Base-by-base conservation (phyloP, 2,797 vertebrate genomes). In the Catamblyrhynchus diadema region DNA sequence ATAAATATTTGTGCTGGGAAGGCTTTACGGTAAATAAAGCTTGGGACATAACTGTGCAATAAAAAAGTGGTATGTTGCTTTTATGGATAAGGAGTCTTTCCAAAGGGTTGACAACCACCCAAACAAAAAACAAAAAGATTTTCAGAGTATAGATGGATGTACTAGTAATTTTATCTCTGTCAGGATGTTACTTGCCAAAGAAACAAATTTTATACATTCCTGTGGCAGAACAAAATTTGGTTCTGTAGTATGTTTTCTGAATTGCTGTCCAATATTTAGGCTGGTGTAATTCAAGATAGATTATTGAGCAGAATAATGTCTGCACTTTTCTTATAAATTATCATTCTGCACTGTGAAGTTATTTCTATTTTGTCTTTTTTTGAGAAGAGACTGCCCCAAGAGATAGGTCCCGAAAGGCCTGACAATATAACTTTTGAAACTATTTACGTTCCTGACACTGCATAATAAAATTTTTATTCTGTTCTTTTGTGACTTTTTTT, bases 401-500 rank as follows among this genome's bases (percentile, higher is more conserved):
- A 71, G 73, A 88, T 33, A 17, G 35, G 42, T 93, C 83, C 47
- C 37, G 2, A 84, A 91, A 77, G 77, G 45, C 73, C 93, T 60
- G 33, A 45, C 28, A 92, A 53, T 88, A 97, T 96, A 80, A 91
- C 89, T 96, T 86, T 62, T 81, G 89, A 95, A 97, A 91, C 67
- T 94, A 91, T 96, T 96, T 96, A 96, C 93, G 93, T 97, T 97
- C 86, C 84, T 97, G 90, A 93, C 78, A 90, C 65, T 53, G 19
- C 50, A 86, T 95, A 93, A 93, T 97, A 93, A 93, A 48, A 92
- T 93, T 97, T 93, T 97, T 95, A 97, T 95, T 96, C 73, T 93
- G 47, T 88, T 97, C 81, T 97, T 97, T 70, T 94, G 72, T 94
- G 91, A 59, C 90, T 95, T 97, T 85, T 97, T 85, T 97, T 97